These are phyloP conservation scores for Ailurus styani DNA, from an alignment of 2,113 vertebrate genomes.

Conservation along the genomic window DNA sequence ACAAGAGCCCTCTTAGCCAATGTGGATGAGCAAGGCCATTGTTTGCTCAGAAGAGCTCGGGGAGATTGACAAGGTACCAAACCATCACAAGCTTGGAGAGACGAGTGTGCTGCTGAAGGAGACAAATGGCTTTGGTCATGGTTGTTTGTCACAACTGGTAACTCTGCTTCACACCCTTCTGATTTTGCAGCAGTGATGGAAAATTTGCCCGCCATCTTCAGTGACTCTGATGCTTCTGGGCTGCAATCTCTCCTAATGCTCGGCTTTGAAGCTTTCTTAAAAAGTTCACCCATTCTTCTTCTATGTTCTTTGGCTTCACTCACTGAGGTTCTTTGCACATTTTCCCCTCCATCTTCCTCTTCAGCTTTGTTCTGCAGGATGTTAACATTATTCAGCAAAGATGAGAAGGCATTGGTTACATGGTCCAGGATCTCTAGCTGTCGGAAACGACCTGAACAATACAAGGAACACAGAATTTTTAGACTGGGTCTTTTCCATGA, in stretches of 20 bases:
- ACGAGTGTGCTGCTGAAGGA: neutral
- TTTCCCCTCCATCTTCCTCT: fast-evolving
- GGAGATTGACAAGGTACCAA: neutral
- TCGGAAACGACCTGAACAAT: slow-evolving; percentile 72
- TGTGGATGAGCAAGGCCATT: neutral
- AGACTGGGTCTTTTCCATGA: neutral
- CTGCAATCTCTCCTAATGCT: neutral
- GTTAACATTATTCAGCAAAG: slow-evolving; percentile 66
- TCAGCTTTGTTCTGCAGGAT: slow-evolving; percentile 1
- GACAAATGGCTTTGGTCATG: neutral
- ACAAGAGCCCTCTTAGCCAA: neutral
- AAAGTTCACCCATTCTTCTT: slow-evolving; percentile 64
- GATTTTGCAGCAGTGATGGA: neutral
- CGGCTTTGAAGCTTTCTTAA: slow-evolving; percentile 68
- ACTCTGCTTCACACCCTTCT: fast-evolving
- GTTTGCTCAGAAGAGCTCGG: neutral
- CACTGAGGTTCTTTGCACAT: neutral
- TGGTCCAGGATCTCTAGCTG: slow-evolving; percentile 77
- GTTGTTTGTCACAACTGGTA: neutral
- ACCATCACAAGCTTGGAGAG: neutral
- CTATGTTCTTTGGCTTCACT: neutral
- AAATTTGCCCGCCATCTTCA: neutral
- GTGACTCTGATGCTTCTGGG: neutral
- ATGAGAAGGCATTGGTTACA: slow-evolving; percentile 71
- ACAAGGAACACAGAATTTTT: slow-evolving; percentile 20